Conservation (phyloP, 1,140 invertebrate species). For the Drosophila burlai region DNA sequence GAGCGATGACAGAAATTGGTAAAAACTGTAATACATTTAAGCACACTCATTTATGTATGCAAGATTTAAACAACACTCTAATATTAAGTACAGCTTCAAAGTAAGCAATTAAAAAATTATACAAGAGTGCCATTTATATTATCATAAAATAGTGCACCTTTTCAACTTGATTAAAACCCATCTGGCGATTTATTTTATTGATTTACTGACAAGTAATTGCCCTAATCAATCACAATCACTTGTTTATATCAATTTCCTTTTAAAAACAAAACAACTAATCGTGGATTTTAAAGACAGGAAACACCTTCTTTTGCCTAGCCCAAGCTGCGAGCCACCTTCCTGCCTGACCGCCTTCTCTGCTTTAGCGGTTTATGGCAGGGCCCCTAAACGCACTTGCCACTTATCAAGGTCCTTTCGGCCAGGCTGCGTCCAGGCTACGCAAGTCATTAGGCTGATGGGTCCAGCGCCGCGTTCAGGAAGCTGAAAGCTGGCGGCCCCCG, state of each 20-base stretch:
- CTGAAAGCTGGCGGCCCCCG: not conserved
- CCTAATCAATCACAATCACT: too few relatives aligned
- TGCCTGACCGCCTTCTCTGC: conserved; percentile 10
- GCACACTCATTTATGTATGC: too few relatives aligned
- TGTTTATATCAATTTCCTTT: not conserved
- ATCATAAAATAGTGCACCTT: too few relatives aligned
- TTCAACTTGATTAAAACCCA: too few relatives aligned
- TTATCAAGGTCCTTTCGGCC: conserved; percentile 46
- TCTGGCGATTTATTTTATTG: too few relatives aligned
- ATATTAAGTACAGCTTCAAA: too few relatives aligned
- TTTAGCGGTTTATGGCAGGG: conserved; percentile 54
- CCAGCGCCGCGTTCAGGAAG: conserved; percentile 4
- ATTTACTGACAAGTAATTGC: too few relatives aligned
- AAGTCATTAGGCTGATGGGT: conserved; percentile 65
- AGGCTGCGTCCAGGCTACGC: conserved; percentile 50
- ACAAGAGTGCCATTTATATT: too few relatives aligned
- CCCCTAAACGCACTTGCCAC: conserved; percentile 70
- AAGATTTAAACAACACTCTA: too few relatives aligned
- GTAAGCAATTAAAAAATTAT: too few relatives aligned
- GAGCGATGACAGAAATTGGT: too few relatives aligned
- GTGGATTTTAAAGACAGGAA: not conserved
- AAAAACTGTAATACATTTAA: too few relatives aligned
- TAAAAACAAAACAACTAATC: not conserved
- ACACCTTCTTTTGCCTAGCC: not conserved
- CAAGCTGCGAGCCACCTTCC: not conserved